Conservation (phyloP, 92 coral and sea anemone species). For the Siderastrea radians region DNA sequence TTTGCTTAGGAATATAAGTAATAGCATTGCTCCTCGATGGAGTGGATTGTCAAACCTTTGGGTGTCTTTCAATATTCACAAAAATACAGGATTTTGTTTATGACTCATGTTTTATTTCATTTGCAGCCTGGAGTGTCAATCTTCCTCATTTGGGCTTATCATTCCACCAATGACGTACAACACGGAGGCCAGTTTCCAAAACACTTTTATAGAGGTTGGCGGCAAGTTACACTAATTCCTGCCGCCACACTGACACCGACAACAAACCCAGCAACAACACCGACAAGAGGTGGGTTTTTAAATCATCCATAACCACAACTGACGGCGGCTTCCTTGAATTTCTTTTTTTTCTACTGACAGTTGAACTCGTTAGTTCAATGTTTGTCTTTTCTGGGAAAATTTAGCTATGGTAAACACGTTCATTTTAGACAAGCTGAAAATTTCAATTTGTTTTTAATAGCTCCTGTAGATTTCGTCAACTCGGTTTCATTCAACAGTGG, state of each 20-base stretch:
- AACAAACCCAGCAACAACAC: not conserved
- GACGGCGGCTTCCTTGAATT: too few relatives aligned
- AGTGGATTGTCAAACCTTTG: too few relatives aligned
- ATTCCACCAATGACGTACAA: not conserved
- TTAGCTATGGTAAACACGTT: too few relatives aligned
- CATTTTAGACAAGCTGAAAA: too few relatives aligned
- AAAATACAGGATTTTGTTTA: too few relatives aligned
- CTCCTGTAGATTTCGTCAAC: not conserved
- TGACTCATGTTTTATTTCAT: not conserved
- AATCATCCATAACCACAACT: too few relatives aligned
- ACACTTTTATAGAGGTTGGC: not conserved
- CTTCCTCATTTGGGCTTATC: conserved; percentile 20
- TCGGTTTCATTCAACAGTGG: not conserved
- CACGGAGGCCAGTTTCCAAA: not conserved
- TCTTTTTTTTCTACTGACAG: too few relatives aligned
- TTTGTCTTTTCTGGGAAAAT: too few relatives aligned
- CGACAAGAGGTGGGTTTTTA: not conserved
- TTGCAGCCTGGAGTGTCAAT: not conserved
- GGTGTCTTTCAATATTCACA: too few relatives aligned
- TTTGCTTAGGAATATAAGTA: too few relatives aligned
- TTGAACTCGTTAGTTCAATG: too few relatives aligned
- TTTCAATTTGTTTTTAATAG: not conserved
- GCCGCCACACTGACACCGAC: not conserved
- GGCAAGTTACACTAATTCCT: not conserved
- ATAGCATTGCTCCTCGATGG: too few relatives aligned